phyloP scores from a whole-genome alignment of 2,888 invertebrate genomes.

The Lycia hirtaria region DNA sequence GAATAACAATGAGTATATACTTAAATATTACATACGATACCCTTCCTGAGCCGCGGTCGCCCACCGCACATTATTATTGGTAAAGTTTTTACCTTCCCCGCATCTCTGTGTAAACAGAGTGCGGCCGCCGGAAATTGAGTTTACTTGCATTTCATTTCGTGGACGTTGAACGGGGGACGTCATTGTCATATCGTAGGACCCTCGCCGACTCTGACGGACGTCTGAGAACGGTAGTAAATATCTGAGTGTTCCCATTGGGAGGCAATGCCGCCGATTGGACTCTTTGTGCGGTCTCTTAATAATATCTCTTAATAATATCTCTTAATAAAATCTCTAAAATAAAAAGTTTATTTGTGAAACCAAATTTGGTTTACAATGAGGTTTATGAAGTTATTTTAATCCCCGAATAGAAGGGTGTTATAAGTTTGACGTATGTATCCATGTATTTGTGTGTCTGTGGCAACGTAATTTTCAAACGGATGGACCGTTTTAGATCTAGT shows the following conservation, averaged over 20 bases:
- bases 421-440: too few species aligned
- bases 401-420: too few species aligned
- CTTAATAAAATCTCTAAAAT: too few species aligned
- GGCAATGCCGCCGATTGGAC: conserved; percentile 19
- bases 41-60: conserved; percentile 45
- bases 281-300: conserved; percentile 12
- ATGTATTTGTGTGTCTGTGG: too few species aligned
- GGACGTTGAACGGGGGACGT: conserved; percentile 46
- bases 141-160: conserved; percentile 67
- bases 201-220: conserved; percentile 47
- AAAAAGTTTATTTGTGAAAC: too few species aligned
- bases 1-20: conserved; percentile 45
- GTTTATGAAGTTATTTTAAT: too few species aligned
- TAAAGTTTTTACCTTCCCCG: conserved; percentile 63
- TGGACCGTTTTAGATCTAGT: too few species aligned
- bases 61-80: conserved; percentile 51
- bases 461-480: too few species aligned
- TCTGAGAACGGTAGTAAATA: conserved; percentile 45
- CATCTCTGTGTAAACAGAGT: conserved; percentile 48
- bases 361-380: too few species aligned
- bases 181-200: conserved; percentile 51
- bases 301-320: too few species aligned
- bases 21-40: conserved; percentile 60
- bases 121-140: conserved; percentile 67
- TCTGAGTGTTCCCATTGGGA: conserved; percentile 29